These are phyloP conservation scores for Dendroctonus valens DNA, from an alignment of 1,140 invertebrate species.

Conservation along the genomic window DNA sequence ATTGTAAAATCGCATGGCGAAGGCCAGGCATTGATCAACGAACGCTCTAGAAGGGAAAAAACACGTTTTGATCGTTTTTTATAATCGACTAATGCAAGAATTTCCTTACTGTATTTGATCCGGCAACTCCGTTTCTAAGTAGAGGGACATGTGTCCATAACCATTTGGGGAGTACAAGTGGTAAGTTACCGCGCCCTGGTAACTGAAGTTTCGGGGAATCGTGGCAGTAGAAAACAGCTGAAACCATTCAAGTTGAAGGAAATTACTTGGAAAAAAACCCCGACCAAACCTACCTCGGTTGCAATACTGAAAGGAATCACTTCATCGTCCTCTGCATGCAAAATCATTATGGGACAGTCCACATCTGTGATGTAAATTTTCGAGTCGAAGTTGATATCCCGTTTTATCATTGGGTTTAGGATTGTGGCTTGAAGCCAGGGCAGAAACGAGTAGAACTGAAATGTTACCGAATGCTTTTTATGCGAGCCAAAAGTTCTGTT, in stretches of 20 bases:
- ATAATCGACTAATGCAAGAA: not conserved
- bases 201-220: constrained; percentile 51
- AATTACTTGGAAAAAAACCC: not conserved
- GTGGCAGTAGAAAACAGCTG: constrained; percentile 61
- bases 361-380: constrained; percentile 68
- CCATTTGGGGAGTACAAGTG: constrained; percentile 59
- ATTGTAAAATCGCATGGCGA: too few relatives aligned
- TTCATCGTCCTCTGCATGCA: constrained; percentile 86
- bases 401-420: constrained; percentile 64
- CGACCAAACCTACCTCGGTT: constrained; percentile 56
- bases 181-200: constrained; percentile 63
- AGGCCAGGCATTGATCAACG: constrained; percentile 9
- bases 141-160: constrained; percentile 66
- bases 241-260: not conserved
- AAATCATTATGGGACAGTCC: constrained; percentile 74
- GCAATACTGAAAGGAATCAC: constrained; percentile 78
- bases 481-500: constrained; percentile 65
- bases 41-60: constrained; percentile 6
- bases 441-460: constrained; percentile 50
- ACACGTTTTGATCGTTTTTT: not conserved
- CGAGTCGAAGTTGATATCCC: constrained; percentile 67
- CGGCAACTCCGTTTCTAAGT: constrained; percentile 58
- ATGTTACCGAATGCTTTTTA: constrained; percentile 3
- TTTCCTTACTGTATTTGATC: constrained; percentile 51
- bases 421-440: constrained; percentile 73